These are phyloP conservation scores for Iselma pallidipennis DNA, from an alignment of 2,888 invertebrate genomes.

Conservation along the genomic window DNA sequence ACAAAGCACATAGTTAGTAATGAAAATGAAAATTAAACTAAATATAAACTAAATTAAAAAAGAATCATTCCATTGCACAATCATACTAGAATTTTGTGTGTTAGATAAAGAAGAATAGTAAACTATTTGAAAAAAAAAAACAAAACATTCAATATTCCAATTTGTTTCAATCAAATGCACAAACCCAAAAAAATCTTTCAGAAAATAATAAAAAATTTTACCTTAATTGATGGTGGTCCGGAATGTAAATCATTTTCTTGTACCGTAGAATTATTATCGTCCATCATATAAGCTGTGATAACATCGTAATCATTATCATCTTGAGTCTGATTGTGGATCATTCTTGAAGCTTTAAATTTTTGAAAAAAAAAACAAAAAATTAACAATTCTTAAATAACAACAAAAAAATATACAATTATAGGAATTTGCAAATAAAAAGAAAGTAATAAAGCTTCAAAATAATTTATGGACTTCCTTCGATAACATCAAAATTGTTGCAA, in stretches of 20 bases:
- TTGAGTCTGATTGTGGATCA: slow-evolving; percentile 59
- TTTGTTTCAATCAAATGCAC: slow-evolving; percentile 2
- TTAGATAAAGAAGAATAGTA: slow-evolving; percentile 7
- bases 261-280: slow-evolving; percentile 83
- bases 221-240: slow-evolving; percentile 83
- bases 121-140: slow-evolving; percentile 8
- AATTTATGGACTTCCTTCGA: neutral
- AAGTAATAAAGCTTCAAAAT: neutral
- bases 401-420: slow-evolving; percentile 5
- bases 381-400: no score
- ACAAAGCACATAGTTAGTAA: slow-evolving; percentile 49
- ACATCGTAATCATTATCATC: slow-evolving; percentile 88
- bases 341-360: slow-evolving; percentile 44
- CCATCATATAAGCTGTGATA: slow-evolving; percentile 72
- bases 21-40: slow-evolving; percentile 9
- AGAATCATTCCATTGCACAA: slow-evolving; percentile 14
- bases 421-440: neutral
- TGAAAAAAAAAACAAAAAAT: no score
- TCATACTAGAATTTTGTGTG: slow-evolving; percentile 15
- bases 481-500: no score
- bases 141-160: neutral
- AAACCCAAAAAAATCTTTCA: neutral
- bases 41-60: neutral
- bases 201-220: slow-evolving; percentile 43
- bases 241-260: slow-evolving; percentile 76